phyloP scores from a whole-genome alignment of 2,797 vertebrate genomes.

The Phalanger gymnotis region DNA sequence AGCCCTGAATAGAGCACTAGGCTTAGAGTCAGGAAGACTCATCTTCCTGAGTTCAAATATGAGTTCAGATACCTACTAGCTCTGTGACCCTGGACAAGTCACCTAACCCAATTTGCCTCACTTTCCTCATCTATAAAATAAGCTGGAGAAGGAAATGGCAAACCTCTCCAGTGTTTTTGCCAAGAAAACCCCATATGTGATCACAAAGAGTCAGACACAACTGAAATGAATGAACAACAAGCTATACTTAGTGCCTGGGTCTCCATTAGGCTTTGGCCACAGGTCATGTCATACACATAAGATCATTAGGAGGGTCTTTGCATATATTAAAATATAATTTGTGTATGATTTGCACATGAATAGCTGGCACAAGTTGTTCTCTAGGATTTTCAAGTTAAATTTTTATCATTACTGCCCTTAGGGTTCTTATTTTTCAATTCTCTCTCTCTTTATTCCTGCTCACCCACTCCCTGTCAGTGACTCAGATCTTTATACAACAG shows the following conservation, averaged over 20 bases:
- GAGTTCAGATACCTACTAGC: neutral
- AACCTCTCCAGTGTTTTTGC: neutral
- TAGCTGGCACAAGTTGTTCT: constrained; percentile 57
- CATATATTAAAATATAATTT: constrained; percentile 64
- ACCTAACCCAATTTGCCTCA: neutral
- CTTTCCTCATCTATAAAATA: neutral
- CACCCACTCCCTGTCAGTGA: constrained; percentile 54
- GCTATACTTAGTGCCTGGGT: neutral
- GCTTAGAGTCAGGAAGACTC: neutral
- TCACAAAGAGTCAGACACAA: neutral
- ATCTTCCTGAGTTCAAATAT: neutral
- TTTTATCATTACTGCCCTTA: constrained; percentile 71
- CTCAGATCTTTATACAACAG: constrained; percentile 3
- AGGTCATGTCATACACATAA: neutral
- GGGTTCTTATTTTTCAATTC: constrained; percentile 66
- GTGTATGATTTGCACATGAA: constrained; percentile 73
- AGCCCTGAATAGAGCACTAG: neutral
- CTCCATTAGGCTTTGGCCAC: neutral
- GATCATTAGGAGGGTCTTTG: neutral
- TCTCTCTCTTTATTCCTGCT: constrained; percentile 62
- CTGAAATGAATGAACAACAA: neutral
- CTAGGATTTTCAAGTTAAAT: constrained; percentile 76
- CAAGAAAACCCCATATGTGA: neutral
- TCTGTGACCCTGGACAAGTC: neutral
- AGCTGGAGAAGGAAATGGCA: neutral